Conservation (phyloP, 1,140 invertebrate genomes). For the Lethocerus indicus region DNA sequence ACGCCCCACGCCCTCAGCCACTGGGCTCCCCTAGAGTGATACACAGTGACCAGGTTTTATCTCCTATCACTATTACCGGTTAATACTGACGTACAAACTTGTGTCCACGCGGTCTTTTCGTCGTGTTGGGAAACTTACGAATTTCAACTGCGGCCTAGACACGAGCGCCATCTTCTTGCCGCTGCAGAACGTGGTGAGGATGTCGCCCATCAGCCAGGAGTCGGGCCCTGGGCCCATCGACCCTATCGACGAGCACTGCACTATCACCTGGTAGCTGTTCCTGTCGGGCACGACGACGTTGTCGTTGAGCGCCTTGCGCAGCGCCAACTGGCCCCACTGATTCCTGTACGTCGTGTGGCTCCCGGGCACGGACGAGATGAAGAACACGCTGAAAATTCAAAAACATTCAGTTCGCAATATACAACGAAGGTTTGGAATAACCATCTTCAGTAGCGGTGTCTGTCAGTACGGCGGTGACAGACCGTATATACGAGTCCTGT, state of each 20-base stretch:
- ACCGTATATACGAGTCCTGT: too few species aligned
- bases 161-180: slow-evolving; percentile 5
- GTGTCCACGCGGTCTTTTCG: too few species aligned
- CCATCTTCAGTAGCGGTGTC: too few species aligned
- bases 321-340: slow-evolving; percentile 49
- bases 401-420: too few species aligned
- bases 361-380: slow-evolving; percentile 71
- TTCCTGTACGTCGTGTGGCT: slow-evolving; percentile 40
- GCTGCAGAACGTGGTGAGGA: slow-evolving; percentile 31
- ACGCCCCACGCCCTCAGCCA: too few species aligned
- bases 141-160: slow-evolving; percentile 19
- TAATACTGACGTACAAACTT: too few species aligned
- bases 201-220: slow-evolving; percentile 50
- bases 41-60: too few species aligned
- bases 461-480: too few species aligned
- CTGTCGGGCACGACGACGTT: slow-evolving; percentile 3
- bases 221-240: slow-evolving; percentile 51
- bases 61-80: too few species aligned
- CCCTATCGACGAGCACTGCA: slow-evolving; percentile 84
- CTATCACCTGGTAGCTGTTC: slow-evolving; percentile 36
- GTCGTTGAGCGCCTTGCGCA: slow-evolving; percentile 29
- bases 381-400: slow-evolving; percentile 46
- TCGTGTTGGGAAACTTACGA: slow-evolving; percentile 25
- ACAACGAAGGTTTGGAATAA: too few species aligned
- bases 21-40: too few species aligned